Evolutionary conservation across 2,113 vertebrate species (phyloP), one percentile per base, ranked within the genome.

Genomic region (Apodemus speciosus): DNA sequence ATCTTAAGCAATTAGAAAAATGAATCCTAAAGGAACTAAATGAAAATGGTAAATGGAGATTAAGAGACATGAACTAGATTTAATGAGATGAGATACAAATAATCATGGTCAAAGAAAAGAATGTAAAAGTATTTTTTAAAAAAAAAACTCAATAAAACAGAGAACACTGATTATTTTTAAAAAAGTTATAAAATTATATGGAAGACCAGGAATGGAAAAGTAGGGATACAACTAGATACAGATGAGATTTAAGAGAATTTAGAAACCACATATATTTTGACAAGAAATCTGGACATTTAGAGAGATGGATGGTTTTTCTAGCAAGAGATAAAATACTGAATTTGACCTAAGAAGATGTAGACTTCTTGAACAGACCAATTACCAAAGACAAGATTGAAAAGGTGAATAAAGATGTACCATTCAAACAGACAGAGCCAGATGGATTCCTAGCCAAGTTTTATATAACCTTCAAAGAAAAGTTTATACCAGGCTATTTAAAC

Each of bases 371-470:
- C 53, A 95, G 85, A 92, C 46, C 94, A 95, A 83, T 95, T 96
- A 88, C 30, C 9, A 85, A 89, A 95, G 93, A 96, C 85, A 94
- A 90, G 90, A 90, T 92, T 95, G 94, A 94, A 96, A 96, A 97
- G 88, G 96, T 95, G 85, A 96, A 93, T 93, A 94, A 92, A 95
- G 90, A 81, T 85, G 88, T 95, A 83, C 66, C 46, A 51, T 92
- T 95, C 88, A 95, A 85, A 66, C 20, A 93, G 80, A 81, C 15
- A 92, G 51, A 43, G 38, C 51, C 60, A 92, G 88, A 80, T 68
- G 71, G 9, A n/a, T 80, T 92, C 46, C 92, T 89, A 73, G 90
- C 71, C 58, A 95, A 94, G 71, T 83, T 90, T 94, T 91, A 94
- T 53, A 86, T 96, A 96, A 96, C 90, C 94, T 95, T 96, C 94